Base-by-base conservation (phyloP, 2,888 invertebrate genomes). In the Baronia brevicornis region DNA sequence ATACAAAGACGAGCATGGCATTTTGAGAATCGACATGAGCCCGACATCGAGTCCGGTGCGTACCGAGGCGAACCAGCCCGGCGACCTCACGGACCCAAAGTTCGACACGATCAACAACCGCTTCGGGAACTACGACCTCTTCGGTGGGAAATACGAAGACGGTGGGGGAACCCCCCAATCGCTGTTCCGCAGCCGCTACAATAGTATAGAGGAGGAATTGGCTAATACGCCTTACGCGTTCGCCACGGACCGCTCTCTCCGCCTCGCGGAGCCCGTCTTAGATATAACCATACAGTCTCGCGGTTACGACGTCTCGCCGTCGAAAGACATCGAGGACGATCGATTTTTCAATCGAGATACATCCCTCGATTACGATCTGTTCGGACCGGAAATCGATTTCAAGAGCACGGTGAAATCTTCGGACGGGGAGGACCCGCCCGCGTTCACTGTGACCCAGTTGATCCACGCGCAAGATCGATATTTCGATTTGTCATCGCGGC, bases 201-300 rank as follows among this genome's bases (percentile, higher is more conserved):
- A 84, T 44, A 84, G 84, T 38, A 68, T 85, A 1, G 85, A 85
- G 40, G 79, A 84, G 36, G 85, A 85, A 14, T 51, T 85, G 0
- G 84, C 85, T 0, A 85, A 84, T 42, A 85, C 85, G 28, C 85
- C 85, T 10, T 85, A 85, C 54, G 85, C 85, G 34, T 85, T 85
- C 63, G 71, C 77, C 0, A 67, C 72, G 0, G 70, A 73, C 2
- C 69, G 75, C 18, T 56, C 72, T 8, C 44, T 65, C 0, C 56
- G 64, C 3, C 41, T 62, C 0, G 58, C 51, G 56, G 6, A 60
- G 47, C 44, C 54, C 0, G 23, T 67, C 6, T 39, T 80, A 25
- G 79, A 80, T 29, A 75, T 80, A 0, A 77, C 75, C 0, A 75
- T 78, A 3, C 58, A 73, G 18, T 46, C 64, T 10, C 49, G 48